Percentiles rank a stretch among this genome's conserved stretches.
phyloP scores from a whole-genome alignment of 2,113 vertebrate genomes.

The Gulo gulo region DNA sequence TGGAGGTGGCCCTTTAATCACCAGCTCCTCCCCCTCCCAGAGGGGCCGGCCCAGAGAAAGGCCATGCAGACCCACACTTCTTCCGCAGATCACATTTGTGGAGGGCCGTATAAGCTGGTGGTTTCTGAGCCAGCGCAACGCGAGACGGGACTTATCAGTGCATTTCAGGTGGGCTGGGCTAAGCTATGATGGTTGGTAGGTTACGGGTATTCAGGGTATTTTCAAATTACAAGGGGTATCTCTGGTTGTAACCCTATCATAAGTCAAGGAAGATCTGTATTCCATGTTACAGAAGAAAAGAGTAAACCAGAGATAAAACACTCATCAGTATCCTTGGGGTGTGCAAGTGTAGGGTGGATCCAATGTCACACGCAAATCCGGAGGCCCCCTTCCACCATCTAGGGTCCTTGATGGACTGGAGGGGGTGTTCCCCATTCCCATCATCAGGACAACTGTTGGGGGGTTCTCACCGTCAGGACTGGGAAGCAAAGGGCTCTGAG shows the following conservation, averaged over 20 bases:
- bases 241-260: not conserved
- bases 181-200: not conserved
- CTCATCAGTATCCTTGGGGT: not conserved
- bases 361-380: not conserved
- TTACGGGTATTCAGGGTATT: not conserved
- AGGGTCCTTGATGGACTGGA: not conserved
- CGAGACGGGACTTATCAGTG: not conserved
- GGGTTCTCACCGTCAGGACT: rapidly evolving
- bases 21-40: not conserved
- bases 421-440: not conserved
- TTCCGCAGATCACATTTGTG: not conserved
- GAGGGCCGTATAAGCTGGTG: not conserved
- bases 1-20: not conserved
- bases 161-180: not conserved
- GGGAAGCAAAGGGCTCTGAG: not conserved
- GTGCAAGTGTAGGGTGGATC: not conserved
- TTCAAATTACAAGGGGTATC: not conserved
- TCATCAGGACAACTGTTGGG: not conserved
- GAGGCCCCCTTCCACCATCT: not conserved
- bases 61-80: rapidly evolving
- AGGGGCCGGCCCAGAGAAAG: not conserved
- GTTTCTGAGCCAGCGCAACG: not conserved
- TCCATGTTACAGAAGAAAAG: not conserved
- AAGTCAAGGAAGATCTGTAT: not conserved
- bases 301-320: not conserved